These are phyloP conservation scores for Oreotrochilus melanogaster DNA, from an alignment of 2,113 vertebrate genomes.

Conservation along the genomic window DNA sequence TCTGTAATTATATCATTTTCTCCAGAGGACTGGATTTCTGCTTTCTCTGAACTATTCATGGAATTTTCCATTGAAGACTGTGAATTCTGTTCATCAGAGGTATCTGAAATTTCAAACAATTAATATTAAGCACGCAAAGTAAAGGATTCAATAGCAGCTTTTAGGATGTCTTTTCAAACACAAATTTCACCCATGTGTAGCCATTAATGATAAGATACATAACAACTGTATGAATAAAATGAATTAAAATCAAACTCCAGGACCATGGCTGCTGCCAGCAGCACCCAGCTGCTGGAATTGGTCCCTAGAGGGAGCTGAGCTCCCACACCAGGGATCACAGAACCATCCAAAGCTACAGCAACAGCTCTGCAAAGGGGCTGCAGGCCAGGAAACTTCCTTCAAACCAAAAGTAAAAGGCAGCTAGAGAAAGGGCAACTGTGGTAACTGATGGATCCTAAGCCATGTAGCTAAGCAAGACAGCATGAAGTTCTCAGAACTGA, in stretches of 20 bases:
- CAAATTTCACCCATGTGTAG: neutral
- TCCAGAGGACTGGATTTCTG: constrained; percentile 83
- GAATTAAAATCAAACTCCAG: neutral
- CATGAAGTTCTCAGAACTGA: neutral
- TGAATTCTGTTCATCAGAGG: constrained; percentile 83
- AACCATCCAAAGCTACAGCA: rapidly evolving
- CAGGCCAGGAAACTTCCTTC: neutral
- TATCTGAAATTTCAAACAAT: constrained; percentile 64
- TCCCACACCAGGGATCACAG: neutral
- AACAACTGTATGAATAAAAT: rapidly evolving
- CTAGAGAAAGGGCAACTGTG: neutral
- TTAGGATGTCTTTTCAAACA: neutral
- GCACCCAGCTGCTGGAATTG: neutral
- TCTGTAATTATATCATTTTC: constrained; percentile 86
- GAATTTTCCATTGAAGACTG: constrained; percentile 87
- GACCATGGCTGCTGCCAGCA: neutral
- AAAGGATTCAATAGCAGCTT: neutral
- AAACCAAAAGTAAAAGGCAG: neutral
- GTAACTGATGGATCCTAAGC: neutral
- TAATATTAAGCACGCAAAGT: neutral
- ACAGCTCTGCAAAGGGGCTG: neutral
- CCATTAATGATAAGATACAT: neutral
- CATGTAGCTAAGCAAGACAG: neutral
- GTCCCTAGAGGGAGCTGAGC: constrained; percentile 65
- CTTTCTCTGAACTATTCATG: constrained; percentile 87